Evolutionary conservation across 1,140 invertebrate species (phyloP).

Genomic region (Globodera ellingtonae): DNA sequence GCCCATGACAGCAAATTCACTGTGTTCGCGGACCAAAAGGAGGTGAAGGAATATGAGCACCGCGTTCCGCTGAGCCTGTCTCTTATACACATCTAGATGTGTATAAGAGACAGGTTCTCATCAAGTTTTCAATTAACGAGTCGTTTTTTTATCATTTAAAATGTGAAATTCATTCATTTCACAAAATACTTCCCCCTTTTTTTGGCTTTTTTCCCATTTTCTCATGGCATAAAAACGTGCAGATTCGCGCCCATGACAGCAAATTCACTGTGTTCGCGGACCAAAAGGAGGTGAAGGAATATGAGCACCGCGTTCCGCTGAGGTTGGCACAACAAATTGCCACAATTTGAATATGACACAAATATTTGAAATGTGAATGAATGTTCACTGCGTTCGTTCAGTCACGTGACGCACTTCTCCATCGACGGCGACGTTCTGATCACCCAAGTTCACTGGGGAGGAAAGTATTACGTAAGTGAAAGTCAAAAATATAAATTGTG

Average conservation of each 20-base stretch:
- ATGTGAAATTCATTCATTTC: too few relatives aligned
- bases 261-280: slow-evolving; percentile 57
- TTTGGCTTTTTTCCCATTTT: not conserved
- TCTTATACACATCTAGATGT: too few relatives aligned
- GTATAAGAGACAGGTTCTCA: too few relatives aligned
- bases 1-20: slow-evolving; percentile 62
- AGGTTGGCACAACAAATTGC: slow-evolving; percentile 47
- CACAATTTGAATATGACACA: slow-evolving; percentile 51
- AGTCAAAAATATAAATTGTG: too few relatives aligned
- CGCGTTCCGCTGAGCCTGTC: slow-evolving; percentile 49
- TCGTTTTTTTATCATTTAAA: too few relatives aligned
- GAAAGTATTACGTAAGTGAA: slow-evolving; percentile 42
- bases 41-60: slow-evolving; percentile 62
- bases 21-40: slow-evolving; percentile 58
- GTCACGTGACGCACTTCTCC: slow-evolving; percentile 61
- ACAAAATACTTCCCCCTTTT: not conserved
- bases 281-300: slow-evolving; percentile 63
- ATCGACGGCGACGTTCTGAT: slow-evolving; percentile 61
- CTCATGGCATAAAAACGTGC: not conserved
- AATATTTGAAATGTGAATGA: slow-evolving; percentile 19
- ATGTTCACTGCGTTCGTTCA: slow-evolving; percentile 36
- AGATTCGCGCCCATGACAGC: slow-evolving; percentile 60
- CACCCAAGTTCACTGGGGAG: slow-evolving; percentile 59
- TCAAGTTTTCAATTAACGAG: too few relatives aligned
- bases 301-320: slow-evolving; percentile 56